Base-by-base conservation (phyloP, 2,113 vertebrate genomes). In the Phylloscopus whistleri region DNA sequence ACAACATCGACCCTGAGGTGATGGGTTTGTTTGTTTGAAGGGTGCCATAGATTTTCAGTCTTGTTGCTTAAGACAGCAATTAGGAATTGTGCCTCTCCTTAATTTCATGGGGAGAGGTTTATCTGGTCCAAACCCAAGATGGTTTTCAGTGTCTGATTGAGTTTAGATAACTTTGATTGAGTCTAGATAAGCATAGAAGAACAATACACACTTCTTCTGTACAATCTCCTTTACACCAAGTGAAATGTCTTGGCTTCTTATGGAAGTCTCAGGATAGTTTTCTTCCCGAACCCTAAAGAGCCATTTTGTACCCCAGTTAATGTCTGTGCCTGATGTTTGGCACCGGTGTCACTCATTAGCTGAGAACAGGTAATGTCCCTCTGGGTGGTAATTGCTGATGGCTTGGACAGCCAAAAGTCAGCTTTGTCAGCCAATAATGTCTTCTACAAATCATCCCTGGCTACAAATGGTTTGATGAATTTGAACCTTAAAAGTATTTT, bases 401-500 rank as follows among this genome's bases (percentile, higher is more conserved):
- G 76, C 43, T 39, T 60, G 69, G 63, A 67, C 58, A 94, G 94
- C 85, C 92, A 92, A 70, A 91, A 70, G 48, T 33, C 76, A 84
- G 17, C 68, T 37, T 63, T 84, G 44, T 75, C 82, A 69, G 87
- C 70, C 87, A 86, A 4, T 58, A 78, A 75, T 39, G 51, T 70
- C 75, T 92, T 83, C 70, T 90, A 93, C 78, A 85, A 95, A 92
- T 93, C 76, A 81, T 70, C 55, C 3, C 5, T 80, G 68, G 31
- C 46, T 78, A 56, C 55, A 90, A 84, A 70, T n/a, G 52, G 46
- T 68, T 95, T 17, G n/a, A 84, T 94, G 26, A 77, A 92, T 96
- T 94, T 92, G 79, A 81, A 78, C 79, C 86, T 88, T 93, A 46
- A 81, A 86, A 87, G 85, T 92, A 31, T 62, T 93, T 95, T 80